Conservation (phyloP, 2,888 invertebrate species). For the Branchinecta sandiegonensis region DNA sequence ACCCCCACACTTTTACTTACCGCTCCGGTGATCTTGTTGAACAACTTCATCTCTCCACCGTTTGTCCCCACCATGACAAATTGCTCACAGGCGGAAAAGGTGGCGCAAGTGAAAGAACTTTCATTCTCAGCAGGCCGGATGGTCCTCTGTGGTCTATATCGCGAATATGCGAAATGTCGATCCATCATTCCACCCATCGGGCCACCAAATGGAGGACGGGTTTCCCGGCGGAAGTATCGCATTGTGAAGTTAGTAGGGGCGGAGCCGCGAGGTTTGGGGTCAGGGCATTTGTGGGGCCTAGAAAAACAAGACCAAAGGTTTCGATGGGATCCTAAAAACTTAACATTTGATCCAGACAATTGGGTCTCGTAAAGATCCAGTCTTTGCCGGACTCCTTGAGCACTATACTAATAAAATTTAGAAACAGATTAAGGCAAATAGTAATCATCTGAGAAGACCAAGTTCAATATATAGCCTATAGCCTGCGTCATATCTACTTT, state of each 20-base stretch:
- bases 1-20: conserved; percentile 30
- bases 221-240: conserved; percentile 43
- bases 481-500: too few relatives aligned
- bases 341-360: too few relatives aligned
- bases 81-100: conserved; percentile 47
- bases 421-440: too few relatives aligned
- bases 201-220: conserved; percentile 37
- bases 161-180: conserved; percentile 65
- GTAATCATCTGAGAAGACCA: too few relatives aligned
- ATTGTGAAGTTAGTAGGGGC: conserved; percentile 57
- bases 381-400: too few relatives aligned
- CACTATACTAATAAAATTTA: too few relatives aligned
- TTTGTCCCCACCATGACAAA: conserved; percentile 74
- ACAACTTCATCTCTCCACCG: conserved; percentile 74
- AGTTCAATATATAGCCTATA: too few relatives aligned
- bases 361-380: too few relatives aligned
- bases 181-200: conserved; percentile 49
- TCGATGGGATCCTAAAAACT: too few relatives aligned
- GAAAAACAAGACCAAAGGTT: too few relatives aligned
- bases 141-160: conserved; percentile 59
- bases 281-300: conserved; percentile 92
- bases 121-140: conserved; percentile 54
- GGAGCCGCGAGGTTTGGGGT: conserved; percentile 52
- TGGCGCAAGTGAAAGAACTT: conserved; percentile 58
- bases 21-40: conserved; percentile 62